These are phyloP conservation scores for Gymnosoma rotundatum DNA, from an alignment of 2,888 invertebrate genomes.

Conservation along the genomic window DNA sequence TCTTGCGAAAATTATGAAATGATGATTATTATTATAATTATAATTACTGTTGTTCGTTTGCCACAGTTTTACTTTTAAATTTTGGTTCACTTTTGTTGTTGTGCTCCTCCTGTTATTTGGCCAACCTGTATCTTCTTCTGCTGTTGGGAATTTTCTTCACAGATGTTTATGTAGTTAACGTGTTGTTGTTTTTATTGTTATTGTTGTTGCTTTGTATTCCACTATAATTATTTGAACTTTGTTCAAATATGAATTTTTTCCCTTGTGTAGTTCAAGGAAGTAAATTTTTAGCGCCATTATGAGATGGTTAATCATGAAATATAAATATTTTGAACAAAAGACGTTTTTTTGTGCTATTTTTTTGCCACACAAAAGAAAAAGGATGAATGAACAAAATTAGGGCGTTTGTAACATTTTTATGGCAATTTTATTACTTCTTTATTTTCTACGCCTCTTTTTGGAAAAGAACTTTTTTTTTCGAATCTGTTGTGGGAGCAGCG, in stretches of 20 bases:
- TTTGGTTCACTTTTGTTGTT: conserved; percentile 35
- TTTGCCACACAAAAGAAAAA: conserved; percentile 22
- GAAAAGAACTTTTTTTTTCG: not conserved
- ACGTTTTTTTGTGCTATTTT: not conserved
- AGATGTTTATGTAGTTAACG: conserved; percentile 78
- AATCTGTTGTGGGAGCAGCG: conserved; percentile 24
- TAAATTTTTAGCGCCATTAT: conserved; percentile 69
- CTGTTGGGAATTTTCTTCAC: conserved; percentile 73
- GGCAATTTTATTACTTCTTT: conserved; percentile 62
- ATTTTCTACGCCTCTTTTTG: conserved; percentile 53
- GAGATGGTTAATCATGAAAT: conserved; percentile 77
- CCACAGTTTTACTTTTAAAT: conserved; percentile 62
- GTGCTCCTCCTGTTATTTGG: conserved; percentile 46
- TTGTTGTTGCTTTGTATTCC: conserved; percentile 53
- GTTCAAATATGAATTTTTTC: conserved; percentile 37
- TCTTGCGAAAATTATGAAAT: conserved; percentile 73
- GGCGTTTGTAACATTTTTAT: conserved; percentile 74
- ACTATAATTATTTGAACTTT: conserved; percentile 51
- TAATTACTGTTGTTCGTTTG: conserved; percentile 75
- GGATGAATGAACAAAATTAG: conserved; percentile 74
- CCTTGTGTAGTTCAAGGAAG: conserved; percentile 49
- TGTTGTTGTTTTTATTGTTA: conserved; percentile 54
- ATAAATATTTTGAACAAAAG: conserved; percentile 40
- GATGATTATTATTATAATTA: conserved; percentile 80
- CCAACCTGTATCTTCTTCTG: conserved; percentile 59